phyloP scores from a whole-genome alignment of 2,888 invertebrate species.

The Sepiola atlantica region DNA sequence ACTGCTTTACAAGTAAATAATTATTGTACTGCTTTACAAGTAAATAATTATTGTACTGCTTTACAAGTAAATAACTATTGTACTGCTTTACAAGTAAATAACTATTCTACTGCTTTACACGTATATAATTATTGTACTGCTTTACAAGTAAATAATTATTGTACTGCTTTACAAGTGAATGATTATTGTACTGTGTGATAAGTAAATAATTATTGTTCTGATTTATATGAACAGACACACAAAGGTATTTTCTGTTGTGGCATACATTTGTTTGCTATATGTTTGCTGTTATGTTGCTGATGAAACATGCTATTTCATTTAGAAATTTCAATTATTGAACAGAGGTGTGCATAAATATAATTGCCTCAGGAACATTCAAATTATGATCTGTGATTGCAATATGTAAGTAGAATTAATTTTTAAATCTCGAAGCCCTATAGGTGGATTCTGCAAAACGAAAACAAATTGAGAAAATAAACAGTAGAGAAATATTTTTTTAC shows the following conservation, averaged over 20 bases:
- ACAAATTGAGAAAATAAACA: neutral
- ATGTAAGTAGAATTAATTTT: slow-evolving; percentile 32
- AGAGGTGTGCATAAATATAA: slow-evolving; percentile 3
- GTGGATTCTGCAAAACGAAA: neutral
- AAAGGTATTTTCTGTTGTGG: neutral
- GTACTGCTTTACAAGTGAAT: no score
- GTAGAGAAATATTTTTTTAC: neutral
- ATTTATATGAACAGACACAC: neutral
- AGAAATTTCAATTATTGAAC: slow-evolving; percentile 32
- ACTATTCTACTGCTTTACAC: no score
- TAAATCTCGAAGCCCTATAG: slow-evolving; percentile 18
- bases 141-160: no score
- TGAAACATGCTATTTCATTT: neutral
- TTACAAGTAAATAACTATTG: no score
- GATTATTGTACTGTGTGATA: no score
- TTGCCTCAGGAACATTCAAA: neutral
- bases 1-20: no score
- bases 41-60: no score
- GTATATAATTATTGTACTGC: no score
- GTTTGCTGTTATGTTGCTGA: neutral
- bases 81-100: no score
- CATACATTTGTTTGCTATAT: neutral
- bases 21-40: no score
- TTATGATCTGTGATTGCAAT: slow-evolving; percentile 20
- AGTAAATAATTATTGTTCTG: no score